Conservation (phyloP, 2,888 invertebrate species). For the Drosophila melanosoma region DNA sequence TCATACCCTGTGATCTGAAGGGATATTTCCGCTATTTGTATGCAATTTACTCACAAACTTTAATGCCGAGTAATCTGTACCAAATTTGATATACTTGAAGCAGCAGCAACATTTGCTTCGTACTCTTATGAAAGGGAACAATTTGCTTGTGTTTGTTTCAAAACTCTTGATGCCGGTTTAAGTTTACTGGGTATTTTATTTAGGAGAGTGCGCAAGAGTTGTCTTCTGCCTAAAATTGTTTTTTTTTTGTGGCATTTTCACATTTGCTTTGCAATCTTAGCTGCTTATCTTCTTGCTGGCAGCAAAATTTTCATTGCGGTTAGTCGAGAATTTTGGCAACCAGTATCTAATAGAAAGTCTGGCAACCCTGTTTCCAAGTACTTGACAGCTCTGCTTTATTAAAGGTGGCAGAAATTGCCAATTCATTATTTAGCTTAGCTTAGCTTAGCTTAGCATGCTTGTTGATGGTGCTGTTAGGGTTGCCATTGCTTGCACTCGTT, state of each 20-base stretch:
- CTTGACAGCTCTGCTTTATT: background rate
- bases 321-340: slow-evolving; percentile 1
- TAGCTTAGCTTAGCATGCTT: background rate
- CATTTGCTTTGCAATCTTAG: slow-evolving; percentile 14
- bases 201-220: background rate
- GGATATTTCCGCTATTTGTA: background rate
- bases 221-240: background rate
- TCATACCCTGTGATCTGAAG: slow-evolving; percentile 6
- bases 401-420: background rate
- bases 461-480: background rate
- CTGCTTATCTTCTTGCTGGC: slow-evolving; percentile 20
- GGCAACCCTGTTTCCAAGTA: slow-evolving; percentile 6
- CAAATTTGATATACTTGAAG: background rate
- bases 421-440: background rate
- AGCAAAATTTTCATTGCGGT: slow-evolving; percentile 9
- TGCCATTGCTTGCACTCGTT: background rate
- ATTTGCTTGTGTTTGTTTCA: background rate
- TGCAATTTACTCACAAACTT: background rate
- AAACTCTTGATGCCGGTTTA: background rate
- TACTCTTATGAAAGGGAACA: background rate
- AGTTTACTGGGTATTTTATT: background rate
- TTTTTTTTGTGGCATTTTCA: slow-evolving; percentile 7
- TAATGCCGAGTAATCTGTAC: too few species aligned
- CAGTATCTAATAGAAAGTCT: background rate
- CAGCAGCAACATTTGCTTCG: background rate